Evolutionary conservation across 2,888 invertebrate species (phyloP), one percentile per base, ranked within the genome.

Genomic region (Drosophila setosimentum): DNA sequence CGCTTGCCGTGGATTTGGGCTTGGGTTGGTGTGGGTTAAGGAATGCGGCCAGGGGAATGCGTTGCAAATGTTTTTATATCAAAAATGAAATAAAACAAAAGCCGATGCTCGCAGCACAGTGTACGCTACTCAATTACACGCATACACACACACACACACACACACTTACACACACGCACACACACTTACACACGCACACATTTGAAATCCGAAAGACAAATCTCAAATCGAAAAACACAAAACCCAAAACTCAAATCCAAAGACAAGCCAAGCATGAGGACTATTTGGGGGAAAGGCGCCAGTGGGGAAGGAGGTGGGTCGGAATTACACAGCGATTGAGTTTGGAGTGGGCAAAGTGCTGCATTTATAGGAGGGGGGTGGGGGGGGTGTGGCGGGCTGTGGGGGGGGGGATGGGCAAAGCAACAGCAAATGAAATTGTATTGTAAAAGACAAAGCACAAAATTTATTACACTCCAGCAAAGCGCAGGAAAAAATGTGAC

Each of bases 61-160:
- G 68, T 76, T 74, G 75, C 82, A 87, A 87, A 89, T 85, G 89
- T 84, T 86, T 86, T 87, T 65, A 89, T 89, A 89, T 86, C 89
- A 86, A 89, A 86, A 87, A 86, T 86, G 83, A 86, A 89, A 89
- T 86, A 89, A 86, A 86, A 89, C 88, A 86, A 89, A 87, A 81
- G 82, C 74, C 81, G 72, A 75, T 72, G 72, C 29, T 73, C 76
- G 73, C 81, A 78, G 45, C 80, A 73, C 76, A 87, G 77, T 77
- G 76, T 73, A 82, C 89, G 84, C 90, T 89, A 80, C 89, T 87
- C 87, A 90, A 87, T 87, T 87, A 87, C 90, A 90, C 89, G 85
- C 87, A 81, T 83, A 77, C 75, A 65, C 65, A 66, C 50, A 63
- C 33, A 27, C 40, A 48, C 33, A 62, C 53, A 42, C 54, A 29